These are phyloP conservation scores for Cataglyphis albicans DNA, from an alignment of 2,888 invertebrate species.

Conservation along the genomic window DNA sequence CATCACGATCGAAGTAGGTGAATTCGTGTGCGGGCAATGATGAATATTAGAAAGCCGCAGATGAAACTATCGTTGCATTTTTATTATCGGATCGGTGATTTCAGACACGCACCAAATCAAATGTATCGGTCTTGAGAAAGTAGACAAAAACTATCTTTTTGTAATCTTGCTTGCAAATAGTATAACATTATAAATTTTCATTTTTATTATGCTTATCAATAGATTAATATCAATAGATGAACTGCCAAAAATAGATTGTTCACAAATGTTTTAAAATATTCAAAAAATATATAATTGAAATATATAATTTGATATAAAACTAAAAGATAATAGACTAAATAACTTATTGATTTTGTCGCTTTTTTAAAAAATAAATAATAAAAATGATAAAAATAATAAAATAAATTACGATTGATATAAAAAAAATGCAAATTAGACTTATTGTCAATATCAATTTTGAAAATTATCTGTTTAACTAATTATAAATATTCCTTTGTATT, in stretches of 20 bases:
- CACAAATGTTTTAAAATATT: background rate
- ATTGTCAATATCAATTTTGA: background rate
- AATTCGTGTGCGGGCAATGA: background rate
- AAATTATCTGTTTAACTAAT: background rate
- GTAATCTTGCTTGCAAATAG: conserved; percentile 13
- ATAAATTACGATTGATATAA: background rate
- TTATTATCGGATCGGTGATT: conserved; percentile 37
- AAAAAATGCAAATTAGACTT: background rate
- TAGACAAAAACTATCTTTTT: conserved; percentile 19
- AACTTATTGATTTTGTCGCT: background rate
- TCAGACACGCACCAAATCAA: conserved; percentile 38
- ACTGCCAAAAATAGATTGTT: background rate
- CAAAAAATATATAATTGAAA: background rate
- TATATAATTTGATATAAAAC: background rate
- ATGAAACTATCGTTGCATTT: conserved; percentile 25
- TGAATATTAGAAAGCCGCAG: conserved; percentile 39
- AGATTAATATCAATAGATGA: background rate
- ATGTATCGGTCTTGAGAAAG: conserved; percentile 43
- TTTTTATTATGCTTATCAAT: background rate
- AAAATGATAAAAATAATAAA: conserved; percentile 12
- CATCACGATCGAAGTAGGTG: background rate
- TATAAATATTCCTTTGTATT: background rate
- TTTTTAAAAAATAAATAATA: background rate
- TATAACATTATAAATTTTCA: background rate
- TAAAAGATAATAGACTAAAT: background rate